phyloP scores from a whole-genome alignment of 2,797 vertebrate genomes.

The Semotilus atromaculatus region DNA sequence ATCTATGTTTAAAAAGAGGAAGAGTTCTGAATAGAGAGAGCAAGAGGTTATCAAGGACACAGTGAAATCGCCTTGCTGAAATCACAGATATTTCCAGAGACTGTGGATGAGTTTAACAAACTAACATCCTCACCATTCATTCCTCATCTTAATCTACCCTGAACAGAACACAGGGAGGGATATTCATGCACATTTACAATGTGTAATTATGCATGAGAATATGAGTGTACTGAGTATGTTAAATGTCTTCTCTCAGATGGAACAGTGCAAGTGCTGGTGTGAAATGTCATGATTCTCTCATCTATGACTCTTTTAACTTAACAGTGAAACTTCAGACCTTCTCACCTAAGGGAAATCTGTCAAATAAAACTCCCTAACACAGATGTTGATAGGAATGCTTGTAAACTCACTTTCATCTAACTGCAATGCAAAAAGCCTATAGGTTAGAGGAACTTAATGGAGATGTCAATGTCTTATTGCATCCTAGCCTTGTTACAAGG shows the following conservation, averaged over 20 bases:
- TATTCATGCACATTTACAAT: conserved; percentile 26
- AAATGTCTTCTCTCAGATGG: conserved; percentile 3
- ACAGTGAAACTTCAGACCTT: conserved; percentile 10
- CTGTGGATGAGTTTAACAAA: conserved; percentile 41
- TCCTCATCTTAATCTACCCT: conserved; percentile 33
- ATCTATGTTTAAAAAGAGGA: conserved; percentile 40
- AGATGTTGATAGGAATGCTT: background rate
- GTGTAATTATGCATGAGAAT: conserved; percentile 32
- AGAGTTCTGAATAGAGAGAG: conserved; percentile 42
- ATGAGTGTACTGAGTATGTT: background rate
- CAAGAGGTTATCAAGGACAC: conserved; percentile 51
- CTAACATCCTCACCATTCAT: conserved; percentile 38
- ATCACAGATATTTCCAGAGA: conserved; percentile 53
- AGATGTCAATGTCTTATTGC: background rate
- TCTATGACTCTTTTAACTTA: conserved; percentile 19
- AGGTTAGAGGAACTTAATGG: conserved; percentile 10
- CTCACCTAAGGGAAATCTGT: conserved; percentile 16
- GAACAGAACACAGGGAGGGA: conserved; percentile 12
- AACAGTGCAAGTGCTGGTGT: background rate
- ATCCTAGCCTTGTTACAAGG: background rate
- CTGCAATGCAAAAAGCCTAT: conserved; percentile 1
- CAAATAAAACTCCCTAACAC: background rate
- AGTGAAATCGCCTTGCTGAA: conserved; percentile 42
- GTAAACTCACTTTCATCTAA: conserved; percentile 22
- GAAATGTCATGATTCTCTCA: conserved; percentile 5